Base-by-base conservation (phyloP, 2,113 vertebrate species). In the Antechinus stuartii region DNA sequence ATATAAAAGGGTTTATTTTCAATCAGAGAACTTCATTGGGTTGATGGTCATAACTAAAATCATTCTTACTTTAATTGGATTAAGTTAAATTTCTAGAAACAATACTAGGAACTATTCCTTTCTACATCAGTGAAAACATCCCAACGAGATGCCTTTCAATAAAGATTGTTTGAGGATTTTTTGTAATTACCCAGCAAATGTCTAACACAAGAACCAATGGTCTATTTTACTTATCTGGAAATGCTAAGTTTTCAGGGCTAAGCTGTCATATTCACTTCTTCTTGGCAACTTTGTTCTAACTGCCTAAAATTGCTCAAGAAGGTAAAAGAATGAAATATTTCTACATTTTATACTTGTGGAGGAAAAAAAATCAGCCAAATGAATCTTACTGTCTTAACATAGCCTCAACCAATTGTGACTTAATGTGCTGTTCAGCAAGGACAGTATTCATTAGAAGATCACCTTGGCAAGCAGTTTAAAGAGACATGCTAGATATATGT, bases 1-100 rank as follows among this genome's bases (percentile, higher is more conserved):
- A 98, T 98, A 96, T 96, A 98, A 95, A 97, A 96, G 91, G 91
- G 2, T 35, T 93, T 47, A 93, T 96, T 96, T 97, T 95, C 94
- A 95, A 92, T 95, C 92, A 54, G 95, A 35, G 91, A 10, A 35
- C 2, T n/a, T 95, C 55, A 25, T 47, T 57, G 89, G 94, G 35
- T 92, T n/a, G 56, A 93, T 94, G 91, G 92, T 61, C 94, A 91
- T 94, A 92, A 94, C 94, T 94, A 95, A 93, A 89, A 57, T 54
- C 61, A 94, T 96, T 96, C 61, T 95, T 92, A 92, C 52, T 96
- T 94, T 96, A 22, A 91, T 91, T 97, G 76, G 49, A 84, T 95
- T 96, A 76, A 84, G 95, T 95, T 95, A 90, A 89, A 89, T 93
- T 96, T 94, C 61, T 97, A 46, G 50, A 96, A 89, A 46, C 25